Evolutionary conservation across 2,113 vertebrate species (phyloP).

Genomic region (Steatornis caripensis): DNA sequence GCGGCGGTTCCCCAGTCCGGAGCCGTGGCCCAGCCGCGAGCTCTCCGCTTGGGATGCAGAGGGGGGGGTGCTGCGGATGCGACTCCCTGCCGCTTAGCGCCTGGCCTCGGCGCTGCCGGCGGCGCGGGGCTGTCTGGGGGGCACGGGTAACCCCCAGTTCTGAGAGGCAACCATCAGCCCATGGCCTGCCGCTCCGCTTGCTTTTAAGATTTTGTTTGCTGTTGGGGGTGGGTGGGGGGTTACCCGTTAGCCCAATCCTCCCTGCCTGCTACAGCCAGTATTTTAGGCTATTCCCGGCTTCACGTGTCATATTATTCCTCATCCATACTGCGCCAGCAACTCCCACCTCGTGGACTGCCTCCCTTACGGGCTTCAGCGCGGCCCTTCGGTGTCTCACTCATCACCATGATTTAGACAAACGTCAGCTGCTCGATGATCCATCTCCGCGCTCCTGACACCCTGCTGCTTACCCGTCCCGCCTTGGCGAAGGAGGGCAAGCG

Average conservation of each 20-base stretch:
- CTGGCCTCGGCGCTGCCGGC: neutral
- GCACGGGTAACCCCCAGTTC: neutral
- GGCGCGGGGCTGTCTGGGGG: neutral
- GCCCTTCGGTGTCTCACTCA: neutral
- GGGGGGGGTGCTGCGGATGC: neutral
- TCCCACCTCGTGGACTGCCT: neutral
- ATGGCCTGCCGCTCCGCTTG: neutral
- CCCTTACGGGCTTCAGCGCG: neutral
- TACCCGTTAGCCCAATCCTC: neutral
- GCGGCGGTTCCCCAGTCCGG: rapidly evolving
- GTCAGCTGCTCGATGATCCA: neutral
- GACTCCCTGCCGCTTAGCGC: rapidly evolving
- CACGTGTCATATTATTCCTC: neutral
- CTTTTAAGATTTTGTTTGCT: neutral
- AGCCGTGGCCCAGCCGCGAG: rapidly evolving
- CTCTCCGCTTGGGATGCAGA: neutral
- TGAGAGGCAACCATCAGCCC: neutral
- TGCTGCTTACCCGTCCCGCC: neutral
- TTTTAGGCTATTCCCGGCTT: neutral
- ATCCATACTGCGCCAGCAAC: neutral
- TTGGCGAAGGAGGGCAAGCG: neutral
- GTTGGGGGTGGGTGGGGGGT: neutral
- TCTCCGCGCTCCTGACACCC: neutral
- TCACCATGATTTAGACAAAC: neutral
- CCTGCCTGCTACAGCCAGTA: neutral